A percentile compares a stretch with the other conserved stretches of the same genome.
phyloP scores from a whole-genome alignment of 2,888 invertebrate genomes.

The Adelognathus sp. region DNA sequence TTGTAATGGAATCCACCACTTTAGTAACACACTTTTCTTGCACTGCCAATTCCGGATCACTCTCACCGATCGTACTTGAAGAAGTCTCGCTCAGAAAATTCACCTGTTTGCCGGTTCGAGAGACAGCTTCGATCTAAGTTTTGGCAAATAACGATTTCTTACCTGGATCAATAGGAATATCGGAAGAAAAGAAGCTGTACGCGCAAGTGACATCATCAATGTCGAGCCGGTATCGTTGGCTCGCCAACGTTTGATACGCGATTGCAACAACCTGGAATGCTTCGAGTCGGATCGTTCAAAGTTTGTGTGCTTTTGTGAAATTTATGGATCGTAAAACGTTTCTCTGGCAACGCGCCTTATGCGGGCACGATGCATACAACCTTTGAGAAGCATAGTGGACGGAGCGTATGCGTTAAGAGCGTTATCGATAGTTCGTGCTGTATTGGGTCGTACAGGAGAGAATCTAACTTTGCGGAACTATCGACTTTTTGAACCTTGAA shows the following conservation, averaged over 20 bases:
- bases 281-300: neutral
- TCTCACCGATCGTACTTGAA: no score
- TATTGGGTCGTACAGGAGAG: neutral
- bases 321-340: slow-evolving; percentile 18
- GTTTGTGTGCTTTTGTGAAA: slow-evolving; percentile 14
- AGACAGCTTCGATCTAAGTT: no score
- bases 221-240: neutral
- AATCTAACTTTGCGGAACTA: neutral
- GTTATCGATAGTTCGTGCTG: neutral
- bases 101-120: no score
- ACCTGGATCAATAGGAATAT: slow-evolving; percentile 28
- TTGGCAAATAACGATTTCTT: slow-evolving; percentile 13
- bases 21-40: no score
- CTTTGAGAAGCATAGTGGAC: neutral
- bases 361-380: neutral
- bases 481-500: neutral
- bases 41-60: no score
- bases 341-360: slow-evolving; percentile 7
- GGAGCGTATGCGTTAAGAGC: neutral
- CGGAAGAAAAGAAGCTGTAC: neutral
- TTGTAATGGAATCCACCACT: no score
- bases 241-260: slow-evolving; percentile 11
- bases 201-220: slow-evolving; percentile 7
- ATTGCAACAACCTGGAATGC: neutral
- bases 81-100: no score